Base-by-base conservation (phyloP, 2,113 vertebrate species). In the Festucalex cinctus region DNA sequence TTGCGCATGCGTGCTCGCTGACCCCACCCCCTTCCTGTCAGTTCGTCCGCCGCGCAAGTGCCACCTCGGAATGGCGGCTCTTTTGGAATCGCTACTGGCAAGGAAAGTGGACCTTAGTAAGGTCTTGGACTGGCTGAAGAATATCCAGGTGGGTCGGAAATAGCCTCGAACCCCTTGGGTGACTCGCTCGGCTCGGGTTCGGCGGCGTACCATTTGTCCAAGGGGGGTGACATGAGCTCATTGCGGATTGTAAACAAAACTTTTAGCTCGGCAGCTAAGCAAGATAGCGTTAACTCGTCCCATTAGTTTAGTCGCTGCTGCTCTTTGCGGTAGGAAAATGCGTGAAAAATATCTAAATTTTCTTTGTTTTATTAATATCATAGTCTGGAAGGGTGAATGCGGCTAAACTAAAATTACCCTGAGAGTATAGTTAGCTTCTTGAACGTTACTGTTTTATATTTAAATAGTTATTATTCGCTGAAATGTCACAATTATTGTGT, bases 41-140 rank as follows among this genome's bases (percentile, higher is more conserved):
- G 57, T 66, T 26, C 57, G 39, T 51, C 66, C 60, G 68, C 75
- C 58, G 86, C 72, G 83, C 88, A 81, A 54, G 74, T 83, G 60
- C 58, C 63, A 65, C 73, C 36, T 8, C 54, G 89, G 93, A 87
- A 97, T 97, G 95, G 95, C 95, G 95, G 94, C 94, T 85, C 92
- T 95, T 93, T 93, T 98, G 92, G 95, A 96, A 92, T 92, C 92
- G 39, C n/a, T 97, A 54, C 83, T 97, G 63, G 80, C 64, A 48
- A 84, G 88, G 64, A 94, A 94, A 92, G 90, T 93, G 84, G 88
- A 93, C 28, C 65, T 89, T 17, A 71, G 76, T n/a, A 88, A 83
- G 43, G 92, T 90, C 48, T 74, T 93, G 80, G 82, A 83, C 63
- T 96, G 96, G 95, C 76, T 96, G 12, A 89, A 79, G 78, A 77